Evolutionary conservation across 2,113 vertebrate genomes (phyloP).

Genomic region (Acanthisitta chloris): DNA sequence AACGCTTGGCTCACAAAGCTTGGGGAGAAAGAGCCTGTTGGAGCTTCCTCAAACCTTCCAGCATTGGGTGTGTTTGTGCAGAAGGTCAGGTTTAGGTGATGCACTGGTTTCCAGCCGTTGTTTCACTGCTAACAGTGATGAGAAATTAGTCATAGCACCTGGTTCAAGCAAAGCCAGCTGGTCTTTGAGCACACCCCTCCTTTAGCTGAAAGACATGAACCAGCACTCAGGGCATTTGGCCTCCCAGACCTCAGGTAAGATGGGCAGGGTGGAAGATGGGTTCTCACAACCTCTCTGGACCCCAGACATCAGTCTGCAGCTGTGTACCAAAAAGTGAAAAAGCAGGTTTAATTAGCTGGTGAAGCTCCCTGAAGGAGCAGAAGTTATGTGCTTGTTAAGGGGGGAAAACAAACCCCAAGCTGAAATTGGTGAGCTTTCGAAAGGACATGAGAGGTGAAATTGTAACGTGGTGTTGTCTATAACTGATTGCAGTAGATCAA

Average conservation of each 20-base stretch:
- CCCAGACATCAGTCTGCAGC: not conserved
- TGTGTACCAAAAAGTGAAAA: not conserved
- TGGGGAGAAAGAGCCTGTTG: not conserved
- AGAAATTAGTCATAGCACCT: not conserved
- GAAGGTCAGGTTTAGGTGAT: not conserved
- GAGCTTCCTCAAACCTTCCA: not conserved
- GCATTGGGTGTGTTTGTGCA: not conserved
- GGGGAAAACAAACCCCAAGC: accelerated
- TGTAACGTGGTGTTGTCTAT: accelerated
- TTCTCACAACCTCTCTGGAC: not conserved
- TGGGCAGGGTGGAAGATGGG: not conserved
- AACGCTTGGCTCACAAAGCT: accelerated
- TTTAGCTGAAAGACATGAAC: not conserved
- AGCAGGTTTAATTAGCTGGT: not conserved
- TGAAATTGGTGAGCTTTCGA: not conserved
- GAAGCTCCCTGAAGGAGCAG: not conserved
- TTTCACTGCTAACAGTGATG: not conserved
- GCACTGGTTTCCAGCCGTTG: not conserved
- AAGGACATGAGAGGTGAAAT: not conserved
- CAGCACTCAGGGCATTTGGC: accelerated
- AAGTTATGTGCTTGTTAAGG: accelerated
- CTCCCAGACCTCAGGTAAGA: not conserved
- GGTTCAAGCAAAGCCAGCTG: not conserved
- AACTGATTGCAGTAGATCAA: not conserved
- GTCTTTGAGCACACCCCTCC: not conserved